phyloP scores from a whole-genome alignment of 2,797 vertebrate genomes.

The Sebastes paucispinis region DNA sequence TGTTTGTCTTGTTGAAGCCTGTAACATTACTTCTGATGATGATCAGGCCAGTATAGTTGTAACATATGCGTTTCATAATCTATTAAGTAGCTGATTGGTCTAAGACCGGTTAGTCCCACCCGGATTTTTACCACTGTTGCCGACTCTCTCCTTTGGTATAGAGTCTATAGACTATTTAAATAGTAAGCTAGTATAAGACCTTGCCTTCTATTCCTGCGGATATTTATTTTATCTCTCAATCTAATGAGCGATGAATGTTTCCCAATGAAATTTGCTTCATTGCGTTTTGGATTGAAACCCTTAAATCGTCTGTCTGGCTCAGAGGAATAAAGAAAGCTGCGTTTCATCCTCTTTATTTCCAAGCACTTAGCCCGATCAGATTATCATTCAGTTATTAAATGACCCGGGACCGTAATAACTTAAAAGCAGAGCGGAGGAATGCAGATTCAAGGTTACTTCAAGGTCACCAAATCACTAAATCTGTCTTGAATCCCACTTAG shows the following conservation, averaged over 20 bases:
- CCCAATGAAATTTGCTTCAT: constrained; percentile 16
- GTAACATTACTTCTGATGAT: not conserved
- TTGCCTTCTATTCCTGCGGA: not conserved
- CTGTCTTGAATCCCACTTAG: constrained; percentile 29
- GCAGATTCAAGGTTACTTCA: constrained; percentile 51
- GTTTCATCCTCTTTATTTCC: constrained; percentile 60
- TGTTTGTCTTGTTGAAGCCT: not conserved
- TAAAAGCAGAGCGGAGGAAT: constrained; percentile 50
- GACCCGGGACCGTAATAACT: constrained; percentile 48
- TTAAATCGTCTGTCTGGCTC: constrained; percentile 21
- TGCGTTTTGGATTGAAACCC: constrained; percentile 19
- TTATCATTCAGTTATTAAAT: constrained; percentile 67
- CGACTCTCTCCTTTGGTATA: not conserved
- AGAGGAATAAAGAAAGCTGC: constrained; percentile 43
- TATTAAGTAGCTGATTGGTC: not conserved
- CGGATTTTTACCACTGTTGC: not conserved
- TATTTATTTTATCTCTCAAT: not conserved
- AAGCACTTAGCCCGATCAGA: constrained; percentile 71
- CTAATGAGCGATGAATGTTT: not conserved
- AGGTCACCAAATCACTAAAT: constrained; percentile 42
- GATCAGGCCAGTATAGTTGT: too few relatives aligned
- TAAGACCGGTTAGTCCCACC: not conserved
- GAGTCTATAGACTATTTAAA: not conserved
- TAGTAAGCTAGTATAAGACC: not conserved
- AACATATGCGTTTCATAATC: too few relatives aligned